Percentiles rank a stretch among this genome's conserved stretches.
These are phyloP conservation scores for Unio delphinus DNA, from an alignment of 2,888 invertebrate species.

Conservation along the genomic window DNA sequence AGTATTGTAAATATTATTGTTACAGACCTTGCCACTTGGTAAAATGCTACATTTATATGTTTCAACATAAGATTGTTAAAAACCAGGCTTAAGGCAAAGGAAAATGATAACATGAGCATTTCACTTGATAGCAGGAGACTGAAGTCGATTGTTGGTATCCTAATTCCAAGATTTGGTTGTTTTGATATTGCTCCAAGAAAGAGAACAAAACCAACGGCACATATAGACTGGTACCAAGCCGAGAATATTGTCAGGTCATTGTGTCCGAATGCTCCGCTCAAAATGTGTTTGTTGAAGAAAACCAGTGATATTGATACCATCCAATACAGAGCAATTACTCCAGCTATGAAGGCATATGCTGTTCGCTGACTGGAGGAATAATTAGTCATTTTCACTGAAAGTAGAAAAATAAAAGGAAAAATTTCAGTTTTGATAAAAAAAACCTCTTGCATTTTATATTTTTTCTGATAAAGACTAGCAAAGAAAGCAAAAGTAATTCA, in stretches of 20 bases:
- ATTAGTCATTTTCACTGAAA: too few species aligned
- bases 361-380: too few species aligned
- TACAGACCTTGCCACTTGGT: conserved; percentile 69
- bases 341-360: conserved; percentile 22
- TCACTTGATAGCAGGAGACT: conserved; percentile 40
- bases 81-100: conserved; percentile 63
- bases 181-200: conserved; percentile 17
- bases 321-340: conserved; percentile 75
- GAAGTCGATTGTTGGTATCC: conserved; percentile 38
- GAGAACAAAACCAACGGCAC: conserved; percentile 54
- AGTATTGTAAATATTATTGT: conserved; percentile 69
- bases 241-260: conserved; percentile 67
- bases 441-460: too few species aligned
- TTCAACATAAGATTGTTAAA: conserved; percentile 71
- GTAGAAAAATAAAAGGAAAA: too few species aligned
- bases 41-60: conserved; percentile 70
- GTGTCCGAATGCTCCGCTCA: conserved; percentile 44
- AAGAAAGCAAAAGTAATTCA: too few species aligned
- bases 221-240: conserved; percentile 67
- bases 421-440: too few species aligned
- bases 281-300: conserved; percentile 91
- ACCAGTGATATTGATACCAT: conserved; percentile 92
- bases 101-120: conserved; percentile 58
- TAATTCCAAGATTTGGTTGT: conserved; percentile 8
- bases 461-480: too few species aligned